Base-by-base conservation (phyloP, 2,888 invertebrate species). In the Drosophila phalerata region DNA sequence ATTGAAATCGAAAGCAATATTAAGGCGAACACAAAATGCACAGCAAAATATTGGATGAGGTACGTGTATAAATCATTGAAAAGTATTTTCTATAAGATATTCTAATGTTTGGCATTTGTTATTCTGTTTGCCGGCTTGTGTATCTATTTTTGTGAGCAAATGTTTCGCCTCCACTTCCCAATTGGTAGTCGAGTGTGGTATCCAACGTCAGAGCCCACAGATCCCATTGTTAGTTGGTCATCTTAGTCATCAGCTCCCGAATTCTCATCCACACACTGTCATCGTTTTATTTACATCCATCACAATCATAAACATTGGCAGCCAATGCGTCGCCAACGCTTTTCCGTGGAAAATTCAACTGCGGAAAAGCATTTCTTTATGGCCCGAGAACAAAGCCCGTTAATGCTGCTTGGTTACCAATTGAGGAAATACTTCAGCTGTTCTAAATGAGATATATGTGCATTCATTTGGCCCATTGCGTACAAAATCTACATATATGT, bases 11-110 rank as follows among this genome's bases (percentile, higher is more conserved):
- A 5, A 40, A 65, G 30, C 42, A 32, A 71, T 17, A 34, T 28
- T 40, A 69, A 66, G 9, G 8, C 51, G 42, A 56, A 53, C 62
- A 17, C 66, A 87, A 81, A 85, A 91, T 91, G 91, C 91, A 91
- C 57, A 90, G 89, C 80, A 91, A 88, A 78, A 67, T 91, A 60
- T 84, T 91, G 77, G 91, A 91, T 61, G 91, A 91, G 91, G 91
- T 91, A 79, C 47, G 90, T 74, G 49, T 13, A 70, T 48, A 42
- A 56, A 67, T 51, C 19, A 62, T 48, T 38, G 9, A 15, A 53
- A 42, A 19, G 25, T 22, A 55, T 48, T 53, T 40, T 43, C 34
- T 5, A 37, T n/a, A 19, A 25, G 42, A 32, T 19, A 45, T 57
- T 3, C 49, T 42, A 17, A 32, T 63, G 28, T 15, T 53, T 13